Base-by-base conservation (phyloP, 2,888 invertebrate species). In the Pedicia rivosa region DNA sequence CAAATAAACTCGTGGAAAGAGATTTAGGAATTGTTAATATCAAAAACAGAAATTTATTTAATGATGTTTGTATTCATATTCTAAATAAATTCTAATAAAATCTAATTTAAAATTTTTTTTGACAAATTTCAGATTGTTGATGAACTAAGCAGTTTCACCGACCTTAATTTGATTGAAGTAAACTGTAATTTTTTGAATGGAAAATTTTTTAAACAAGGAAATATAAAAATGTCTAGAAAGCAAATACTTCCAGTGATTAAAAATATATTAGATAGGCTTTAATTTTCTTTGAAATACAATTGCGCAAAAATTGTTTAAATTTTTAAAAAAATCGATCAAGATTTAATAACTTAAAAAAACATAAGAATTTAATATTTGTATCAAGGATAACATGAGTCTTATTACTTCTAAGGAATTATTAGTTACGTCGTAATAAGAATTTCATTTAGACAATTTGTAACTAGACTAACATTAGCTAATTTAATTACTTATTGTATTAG, bases 161-260 rank as follows among this genome's bases (percentile, higher is more conserved):
- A 43, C 2, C 64, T 63, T 2, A 46, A 59, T 1, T 52, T 73
- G 2, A 50, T 68, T 33, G 52, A 54, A 19, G 51, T 55, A 25
- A 50, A 54, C 25, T 53, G 60, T 26, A 51, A 53, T 34, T 59
- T 65, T 25, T 51, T 57, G 24, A 52, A 64, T 37, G 65, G 70
- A 32, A 44, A 51, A 7, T 68, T 71, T 46, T 71, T 68, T 47
- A 57, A 56, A 7, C 77, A 78, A 46, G 48, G 52, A 1, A 78
- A 80, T 48, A 50, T 72, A 1, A 59, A 64, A 29, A 68, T 69
- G 1, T 72, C 78, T 0, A 64, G 81, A 17, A 81, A 81, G 52
- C 78, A 79, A 49, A 70, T 78, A 43, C 56, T 78, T 38, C 77
- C 78, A 1, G 63, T 75, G 15, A 48, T 78, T 10, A 67, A 65